phyloP scores from a whole-genome alignment of 2,888 invertebrate species.

The Ormyrus nitidulus region DNA sequence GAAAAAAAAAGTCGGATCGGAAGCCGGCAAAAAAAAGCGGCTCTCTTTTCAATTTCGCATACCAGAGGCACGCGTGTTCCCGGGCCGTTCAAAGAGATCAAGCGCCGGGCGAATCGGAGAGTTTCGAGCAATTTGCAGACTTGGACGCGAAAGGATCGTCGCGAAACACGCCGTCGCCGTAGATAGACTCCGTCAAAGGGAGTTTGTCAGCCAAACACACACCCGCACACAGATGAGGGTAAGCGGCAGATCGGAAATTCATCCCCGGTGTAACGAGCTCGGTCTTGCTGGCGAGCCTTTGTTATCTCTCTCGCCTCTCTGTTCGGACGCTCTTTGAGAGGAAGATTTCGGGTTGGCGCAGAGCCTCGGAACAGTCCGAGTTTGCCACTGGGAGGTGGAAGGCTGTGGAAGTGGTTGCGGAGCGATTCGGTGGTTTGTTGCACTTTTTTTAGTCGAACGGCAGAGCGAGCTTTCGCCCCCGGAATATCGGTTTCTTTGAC shows the following conservation, averaged over 20 bases:
- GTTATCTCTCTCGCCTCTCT: background rate
- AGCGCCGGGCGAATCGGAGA: conserved; percentile 7
- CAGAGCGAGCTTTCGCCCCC: too few species aligned
- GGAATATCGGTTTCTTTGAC: too few species aligned
- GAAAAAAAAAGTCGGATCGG: too few species aligned
- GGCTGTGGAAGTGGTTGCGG: too few species aligned
- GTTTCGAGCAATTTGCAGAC: conserved; percentile 43
- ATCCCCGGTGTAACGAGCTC: conserved; percentile 51
- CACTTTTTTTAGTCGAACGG: too few species aligned
- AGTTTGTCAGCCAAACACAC: conserved; percentile 24
- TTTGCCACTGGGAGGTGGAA: background rate
- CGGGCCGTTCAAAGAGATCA: background rate
- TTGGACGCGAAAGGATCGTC: conserved; percentile 24
- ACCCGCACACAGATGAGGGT: background rate
- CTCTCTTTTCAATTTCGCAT: too few species aligned
- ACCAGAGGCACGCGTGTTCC: too few species aligned
- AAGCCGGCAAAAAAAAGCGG: too few species aligned
- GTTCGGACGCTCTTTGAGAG: conserved; percentile 11
- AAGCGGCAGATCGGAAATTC: conserved; percentile 44
- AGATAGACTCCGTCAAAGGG: conserved; percentile 38
- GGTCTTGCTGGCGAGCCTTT: conserved; percentile 25
- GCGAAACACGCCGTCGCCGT: background rate
- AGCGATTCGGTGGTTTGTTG: too few species aligned
- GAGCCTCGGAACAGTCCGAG: background rate
- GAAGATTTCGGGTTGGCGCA: conserved; percentile 19